Evolutionary conservation across 2,888 invertebrate genomes (phyloP), one percentile per base, ranked within the genome.

Genomic region (Herminia tarsipennalis): DNA sequence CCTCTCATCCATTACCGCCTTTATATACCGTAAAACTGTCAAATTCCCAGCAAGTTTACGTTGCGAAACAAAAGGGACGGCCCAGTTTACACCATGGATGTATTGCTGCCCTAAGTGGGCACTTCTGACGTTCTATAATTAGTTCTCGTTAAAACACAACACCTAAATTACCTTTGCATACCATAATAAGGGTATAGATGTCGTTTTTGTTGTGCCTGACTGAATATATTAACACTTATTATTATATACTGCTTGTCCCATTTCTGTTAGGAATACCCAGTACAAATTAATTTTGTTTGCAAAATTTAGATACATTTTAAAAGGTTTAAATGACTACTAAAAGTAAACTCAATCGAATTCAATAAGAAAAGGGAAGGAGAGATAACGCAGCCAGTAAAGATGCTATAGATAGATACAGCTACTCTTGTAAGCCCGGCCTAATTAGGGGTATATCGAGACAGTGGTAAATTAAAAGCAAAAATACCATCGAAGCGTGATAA

Each of bases 11-110:
- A 76, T 77, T 77, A 77, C 66, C 51, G 56, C 60, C 63, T 63
- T 66, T 73, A 66, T 66, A 64, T 61, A 66, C 70, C 67, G 67
- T 64, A 62, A 71, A 77, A 77, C 78, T 77, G 76, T 76, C 78
- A 64, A 64, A 64, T 64, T 67, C 56, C 43, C 49, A 59, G 52
- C 60, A 64, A 64, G 68, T 64, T 67, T 67, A 63, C 44, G 65
- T 38, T 12, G 41, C 24, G 34, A 42, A 48, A 66, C 67, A 64
- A 64, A 64, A 46, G 67, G 47, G 38, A 39, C 50, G 63, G 49
- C 41, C 47, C 50, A 46, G 27, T 36, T 46, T 48, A 25, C 61
- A 44, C 67, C 64, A 43, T 63, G 22, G 67, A 66, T 58, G 64
- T 63, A 66, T 63, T 46, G 64, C 43, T 56, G 66, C 38, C 67